Evolutionary conservation across 2,888 invertebrate species (phyloP).

Genomic region (Temnothorax rugatulus): DNA sequence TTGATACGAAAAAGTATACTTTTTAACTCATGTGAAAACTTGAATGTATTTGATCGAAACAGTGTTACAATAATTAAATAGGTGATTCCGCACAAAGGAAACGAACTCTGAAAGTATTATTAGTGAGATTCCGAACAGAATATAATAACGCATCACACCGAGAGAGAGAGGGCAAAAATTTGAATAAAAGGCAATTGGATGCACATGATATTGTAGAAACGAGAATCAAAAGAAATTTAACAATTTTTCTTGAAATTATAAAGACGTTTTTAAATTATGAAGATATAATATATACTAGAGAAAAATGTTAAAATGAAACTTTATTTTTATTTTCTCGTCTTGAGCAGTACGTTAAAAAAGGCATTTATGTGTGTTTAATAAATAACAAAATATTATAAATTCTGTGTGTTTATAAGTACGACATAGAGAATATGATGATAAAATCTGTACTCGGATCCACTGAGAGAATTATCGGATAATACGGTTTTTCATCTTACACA

Average conservation of each 20-base stretch:
- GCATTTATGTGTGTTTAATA: not conserved
- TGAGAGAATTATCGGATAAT: constrained; percentile 31
- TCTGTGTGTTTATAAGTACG: too few species aligned
- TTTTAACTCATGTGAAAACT: not conserved
- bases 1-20: not conserved
- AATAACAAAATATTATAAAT: not conserved
- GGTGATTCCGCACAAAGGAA: too few species aligned
- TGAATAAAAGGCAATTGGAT: not conserved
- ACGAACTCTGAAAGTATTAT: not conserved
- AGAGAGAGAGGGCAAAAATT: not conserved
- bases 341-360: not conserved
- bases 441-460: not conserved
- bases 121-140: not conserved
- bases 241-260: not conserved
- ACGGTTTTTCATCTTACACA: not conserved
- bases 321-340: not conserved
- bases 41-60: not conserved
- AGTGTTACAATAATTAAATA: not conserved
- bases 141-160: not conserved
- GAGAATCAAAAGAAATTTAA: not conserved
- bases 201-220: not conserved
- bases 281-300: not conserved
- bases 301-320: not conserved
- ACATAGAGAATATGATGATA: not conserved
- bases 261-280: not conserved